Base-by-base conservation (phyloP, 2,797 vertebrate species). In the Acanthiza pusilla region DNA sequence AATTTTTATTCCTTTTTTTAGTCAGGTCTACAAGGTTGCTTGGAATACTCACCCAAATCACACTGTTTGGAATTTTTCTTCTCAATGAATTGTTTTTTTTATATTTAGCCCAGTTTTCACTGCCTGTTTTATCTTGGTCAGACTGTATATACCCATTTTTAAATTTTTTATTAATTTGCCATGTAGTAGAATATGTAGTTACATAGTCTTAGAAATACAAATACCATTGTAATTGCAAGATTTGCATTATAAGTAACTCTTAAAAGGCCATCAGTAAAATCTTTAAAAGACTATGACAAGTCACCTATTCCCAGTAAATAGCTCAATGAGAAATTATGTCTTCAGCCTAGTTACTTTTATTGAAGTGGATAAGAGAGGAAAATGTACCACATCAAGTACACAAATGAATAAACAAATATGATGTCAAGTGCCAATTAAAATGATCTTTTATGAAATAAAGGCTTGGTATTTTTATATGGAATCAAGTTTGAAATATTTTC, bases 131-230 rank as follows among this genome's bases (percentile, higher is more conserved):
- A 50, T 32, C 51, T 53, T 58, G 47, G 16, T 34, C 29, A 61
- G 20, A 38, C 10, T 73, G 29, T 20, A 73, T 7, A 17, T 18
- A 63, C 0, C 2, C 1, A 7, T 75, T 61, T 65, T 22, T 0
- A 19, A 48, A 11, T 20, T 48, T 27, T 4, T 60, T 32, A 62
- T 77, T 26, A 53, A 74, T 54, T 77, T 80, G 3, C 12, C 91
- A 5, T 66, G 11, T 22, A 71, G 22, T 58, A 55, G n/a, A 88
- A 48, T 45, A 79, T 45, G 18, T 25, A 72, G 25, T 53, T 55
- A 27, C 8, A 9, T 32, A 54, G 21, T 38, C 18, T 54, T 83
- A 85, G 19, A 86, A 90, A 71, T 63, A 58, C 11, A 74, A 40
- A 53, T 88, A 23, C 5, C 7, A 4, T 9, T 43, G 8, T 5